Evolutionary conservation across 2,888 invertebrate species (phyloP), one percentile per base, ranked within the genome.

Genomic region (Luperina nickerlii): DNA sequence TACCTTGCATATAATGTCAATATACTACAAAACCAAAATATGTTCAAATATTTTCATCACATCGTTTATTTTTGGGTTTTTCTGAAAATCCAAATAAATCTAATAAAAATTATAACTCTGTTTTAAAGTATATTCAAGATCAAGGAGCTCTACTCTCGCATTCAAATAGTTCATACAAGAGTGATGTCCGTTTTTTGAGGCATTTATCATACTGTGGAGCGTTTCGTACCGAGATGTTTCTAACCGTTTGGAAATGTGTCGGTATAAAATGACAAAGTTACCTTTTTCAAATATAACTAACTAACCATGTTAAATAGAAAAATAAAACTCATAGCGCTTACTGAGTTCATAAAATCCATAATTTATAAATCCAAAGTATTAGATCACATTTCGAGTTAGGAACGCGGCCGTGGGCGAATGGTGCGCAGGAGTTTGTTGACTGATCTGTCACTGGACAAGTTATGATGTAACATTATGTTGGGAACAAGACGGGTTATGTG

Each of bases 401-500:
- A 86, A 86, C 87, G 88, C 88, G 88, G 74, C 78, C 89, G 96
- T 96, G 95, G 96, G 96, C 95, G 96, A 92, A 95, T 94, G 92
- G 91, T 86, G 84, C 85, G 87, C 90, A 93, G 91, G 94, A 94
- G 94, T 94, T 93, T 94, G 94, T 96, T 94, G 95, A 95, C 95
- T 95, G 95, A 94, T 95, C 94, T 93, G 91, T 90, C 86, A 87
- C 76, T 93, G 91, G 93, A 95, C 95, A 94, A 95, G 95, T 95
- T 96, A 94, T 96, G 96, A 96, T 95, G 95, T 95, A 95, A 96
- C 93, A 90, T 90, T 92, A 90, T 92, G 92, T 90, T 92, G 90
- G 88, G 90, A 91, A 91, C 92, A 67, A 73, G 78, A 78, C 75
- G 69, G 42, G 79, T 78, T 85, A 84, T 77, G 81, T 82, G 84